Evolutionary conservation across 2,113 vertebrate genomes (phyloP).

Genomic region (Cygnus atratus): DNA sequence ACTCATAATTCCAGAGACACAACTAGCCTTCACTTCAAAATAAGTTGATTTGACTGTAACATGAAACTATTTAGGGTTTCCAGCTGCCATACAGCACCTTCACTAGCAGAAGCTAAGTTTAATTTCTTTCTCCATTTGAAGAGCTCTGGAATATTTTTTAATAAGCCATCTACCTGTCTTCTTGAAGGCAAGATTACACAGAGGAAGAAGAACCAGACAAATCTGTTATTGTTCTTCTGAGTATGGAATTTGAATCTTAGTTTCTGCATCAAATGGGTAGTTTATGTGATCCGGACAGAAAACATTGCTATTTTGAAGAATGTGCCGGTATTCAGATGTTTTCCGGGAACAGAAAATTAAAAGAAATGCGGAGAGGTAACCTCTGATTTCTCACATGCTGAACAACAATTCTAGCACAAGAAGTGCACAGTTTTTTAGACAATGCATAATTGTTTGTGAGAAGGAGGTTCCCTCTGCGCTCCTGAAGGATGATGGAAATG

Average conservation of each 20-base stretch:
- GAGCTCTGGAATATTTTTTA: not conserved
- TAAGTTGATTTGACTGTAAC: not conserved
- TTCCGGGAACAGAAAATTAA: not conserved
- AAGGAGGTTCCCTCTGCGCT: not conserved
- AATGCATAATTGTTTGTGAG: not conserved
- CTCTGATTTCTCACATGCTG: rapidly evolving
- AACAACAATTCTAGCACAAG: not conserved
- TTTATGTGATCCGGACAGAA: not conserved
- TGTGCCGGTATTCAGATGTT: not conserved
- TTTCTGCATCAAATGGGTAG: not conserved
- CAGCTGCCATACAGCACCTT: not conserved
- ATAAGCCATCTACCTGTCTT: not conserved
- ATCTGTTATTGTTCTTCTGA: not conserved
- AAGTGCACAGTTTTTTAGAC: not conserved
- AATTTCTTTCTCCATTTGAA: not conserved
- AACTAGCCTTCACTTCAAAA: not conserved
- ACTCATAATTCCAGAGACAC: not conserved
- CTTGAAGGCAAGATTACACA: not conserved
- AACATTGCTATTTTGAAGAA: not conserved
- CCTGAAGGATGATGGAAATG: not conserved
- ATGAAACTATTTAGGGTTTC: not conserved
- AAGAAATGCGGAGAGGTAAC: not conserved
- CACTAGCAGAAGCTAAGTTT: not conserved
- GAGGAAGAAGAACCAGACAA: not conserved
- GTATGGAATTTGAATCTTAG: not conserved